Percentiles rank a stretch among this genome's conserved stretches.
phyloP scores from a whole-genome alignment of 2,113 vertebrate genomes.

The Cheilinus undulatus region DNA sequence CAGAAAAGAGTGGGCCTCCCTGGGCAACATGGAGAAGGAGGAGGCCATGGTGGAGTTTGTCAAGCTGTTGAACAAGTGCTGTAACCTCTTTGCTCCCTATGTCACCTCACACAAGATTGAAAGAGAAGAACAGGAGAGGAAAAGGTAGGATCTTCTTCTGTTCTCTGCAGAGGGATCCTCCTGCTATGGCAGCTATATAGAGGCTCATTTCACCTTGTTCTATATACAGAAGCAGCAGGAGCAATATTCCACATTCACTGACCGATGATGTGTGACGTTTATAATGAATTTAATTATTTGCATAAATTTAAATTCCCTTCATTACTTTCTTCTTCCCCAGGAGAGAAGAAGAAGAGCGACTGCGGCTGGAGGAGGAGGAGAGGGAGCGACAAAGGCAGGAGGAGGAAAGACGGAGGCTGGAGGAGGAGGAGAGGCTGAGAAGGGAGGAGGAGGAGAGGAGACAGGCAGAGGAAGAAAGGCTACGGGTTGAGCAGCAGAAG shows the following conservation, averaged over 20 bases:
- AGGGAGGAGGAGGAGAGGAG: constrained; percentile 92
- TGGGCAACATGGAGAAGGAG: constrained; percentile 93
- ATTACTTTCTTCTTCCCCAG: constrained; percentile 71
- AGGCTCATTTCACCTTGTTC: constrained; percentile 1
- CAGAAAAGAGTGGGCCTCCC: constrained; percentile 96
- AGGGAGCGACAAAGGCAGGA: constrained; percentile 90
- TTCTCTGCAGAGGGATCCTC: constrained; percentile 2
- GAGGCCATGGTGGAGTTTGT: constrained; percentile 98
- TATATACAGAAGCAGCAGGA: not conserved
- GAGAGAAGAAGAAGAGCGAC: constrained; percentile 93
- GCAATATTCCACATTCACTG: not conserved
- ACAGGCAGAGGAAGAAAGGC: constrained; percentile 91
- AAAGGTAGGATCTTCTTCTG: constrained; percentile 83
- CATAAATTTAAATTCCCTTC: not conserved
- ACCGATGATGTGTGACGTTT: not conserved
- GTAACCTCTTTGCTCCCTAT: constrained; percentile 94
- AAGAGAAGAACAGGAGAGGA: constrained; percentile 95
- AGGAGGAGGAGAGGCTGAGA: constrained; percentile 90
- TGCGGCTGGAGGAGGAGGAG: constrained; percentile 91
- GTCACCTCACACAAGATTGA: constrained; percentile 97
- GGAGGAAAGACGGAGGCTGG: constrained; percentile 88
- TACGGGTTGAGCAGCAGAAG: constrained; percentile 97
- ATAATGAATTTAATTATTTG: not conserved
- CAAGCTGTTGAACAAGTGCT: constrained; percentile 93
- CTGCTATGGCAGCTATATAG: constrained; percentile 8